A percentile compares a stretch with the other conserved stretches of the same genome.
Evolutionary conservation across 2,888 invertebrate genomes (phyloP).

Genomic region (Magallana nippona): DNA sequence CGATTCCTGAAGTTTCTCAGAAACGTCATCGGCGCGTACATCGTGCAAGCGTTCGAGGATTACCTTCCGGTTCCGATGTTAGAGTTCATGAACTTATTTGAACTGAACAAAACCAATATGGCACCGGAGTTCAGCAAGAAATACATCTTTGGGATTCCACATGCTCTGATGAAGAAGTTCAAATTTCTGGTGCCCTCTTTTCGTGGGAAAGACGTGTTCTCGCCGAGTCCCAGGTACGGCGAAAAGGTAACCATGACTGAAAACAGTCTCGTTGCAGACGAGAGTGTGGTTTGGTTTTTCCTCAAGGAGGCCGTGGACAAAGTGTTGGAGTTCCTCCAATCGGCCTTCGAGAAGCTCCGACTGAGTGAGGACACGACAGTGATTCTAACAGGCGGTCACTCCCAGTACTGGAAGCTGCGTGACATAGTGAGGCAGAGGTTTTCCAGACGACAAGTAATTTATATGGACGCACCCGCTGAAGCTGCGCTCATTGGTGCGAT

Average conservation of each 20-base stretch:
- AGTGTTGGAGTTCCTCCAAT: neutral
- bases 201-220: neutral
- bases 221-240: neutral
- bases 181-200: neutral
- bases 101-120: constrained; percentile 8
- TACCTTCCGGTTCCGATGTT: neutral
- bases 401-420: constrained; percentile 10
- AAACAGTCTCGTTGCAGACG: neutral
- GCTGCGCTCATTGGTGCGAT: constrained; percentile 4
- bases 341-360: neutral
- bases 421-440: neutral
- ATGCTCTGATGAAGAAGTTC: neutral
- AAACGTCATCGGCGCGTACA: neutral
- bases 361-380: neutral
- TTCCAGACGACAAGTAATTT: neutral
- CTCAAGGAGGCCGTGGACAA: neutral
- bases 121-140: neutral
- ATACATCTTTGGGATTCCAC: constrained; percentile 14
- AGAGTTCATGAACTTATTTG: constrained; percentile 21
- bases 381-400: neutral
- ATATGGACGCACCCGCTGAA: constrained; percentile 1
- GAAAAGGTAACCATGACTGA: constrained; percentile 5
- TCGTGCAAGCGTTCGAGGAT: neutral
- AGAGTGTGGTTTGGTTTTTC: neutral
- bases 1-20: neutral